Conservation (phyloP, 2,113 vertebrate species). For the Chloropsis hardwickii region DNA sequence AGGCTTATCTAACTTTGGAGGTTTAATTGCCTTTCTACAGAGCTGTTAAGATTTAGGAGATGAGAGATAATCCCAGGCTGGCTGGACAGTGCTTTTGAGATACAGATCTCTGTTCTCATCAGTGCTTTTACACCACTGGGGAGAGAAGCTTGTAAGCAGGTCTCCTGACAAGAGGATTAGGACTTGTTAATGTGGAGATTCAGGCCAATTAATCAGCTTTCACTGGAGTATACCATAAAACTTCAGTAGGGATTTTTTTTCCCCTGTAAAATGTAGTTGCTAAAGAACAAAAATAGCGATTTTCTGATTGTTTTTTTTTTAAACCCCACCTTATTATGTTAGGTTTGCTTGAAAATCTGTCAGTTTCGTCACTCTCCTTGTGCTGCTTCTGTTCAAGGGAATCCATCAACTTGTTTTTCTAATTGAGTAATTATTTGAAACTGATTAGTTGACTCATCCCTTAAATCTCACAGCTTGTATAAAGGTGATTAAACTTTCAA, state of each 20-base stretch:
- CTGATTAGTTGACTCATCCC: slow-evolving; percentile 31
- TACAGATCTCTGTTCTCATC: slow-evolving; percentile 19
- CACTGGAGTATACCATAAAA: slow-evolving; percentile 22
- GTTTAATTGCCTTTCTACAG: slow-evolving; percentile 44
- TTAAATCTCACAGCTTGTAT: slow-evolving; percentile 39
- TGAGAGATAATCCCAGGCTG: slow-evolving; percentile 38
- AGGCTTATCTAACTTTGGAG: slow-evolving; percentile 20
- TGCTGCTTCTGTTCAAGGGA: slow-evolving; percentile 12
- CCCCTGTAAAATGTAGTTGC: not conserved
- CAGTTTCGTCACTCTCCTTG: not conserved
- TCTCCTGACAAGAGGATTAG: slow-evolving; percentile 54
- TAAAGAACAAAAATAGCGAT: rapidly evolving
- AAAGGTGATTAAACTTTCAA: slow-evolving; percentile 54
- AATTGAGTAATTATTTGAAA: slow-evolving; percentile 56
- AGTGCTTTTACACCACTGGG: not conserved
- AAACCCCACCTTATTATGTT: not conserved
- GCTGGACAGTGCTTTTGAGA: slow-evolving; percentile 33
- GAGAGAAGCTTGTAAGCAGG: slow-evolving; percentile 19
- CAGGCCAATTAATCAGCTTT: slow-evolving; percentile 51
- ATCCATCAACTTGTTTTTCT: slow-evolving; percentile 19
- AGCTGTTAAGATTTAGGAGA: slow-evolving; percentile 42
- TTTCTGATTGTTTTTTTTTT: not conserved
- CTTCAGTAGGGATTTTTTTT: not conserved
- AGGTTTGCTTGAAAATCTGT: not conserved
- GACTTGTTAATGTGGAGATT: slow-evolving; percentile 34